phyloP scores from a whole-genome alignment of 2,888 invertebrate genomes.

The Oscheius sp. region DNA sequence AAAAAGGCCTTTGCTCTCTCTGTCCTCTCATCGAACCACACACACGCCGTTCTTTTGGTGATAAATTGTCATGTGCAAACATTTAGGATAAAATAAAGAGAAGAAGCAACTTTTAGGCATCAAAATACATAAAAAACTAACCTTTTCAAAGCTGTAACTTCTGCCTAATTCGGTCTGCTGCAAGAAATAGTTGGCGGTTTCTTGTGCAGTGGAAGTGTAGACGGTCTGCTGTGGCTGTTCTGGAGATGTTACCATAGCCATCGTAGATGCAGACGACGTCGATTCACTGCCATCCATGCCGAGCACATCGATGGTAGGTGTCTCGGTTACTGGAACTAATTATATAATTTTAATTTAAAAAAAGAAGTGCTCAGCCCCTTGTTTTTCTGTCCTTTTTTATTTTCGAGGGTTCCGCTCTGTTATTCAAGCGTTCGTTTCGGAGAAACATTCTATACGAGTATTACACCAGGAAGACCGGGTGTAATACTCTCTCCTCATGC shows the following conservation, averaged over 20 bases:
- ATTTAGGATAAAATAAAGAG: background rate
- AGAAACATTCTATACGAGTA: too few relatives aligned
- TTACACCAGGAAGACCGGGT: too few relatives aligned
- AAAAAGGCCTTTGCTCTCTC: background rate
- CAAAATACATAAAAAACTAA: background rate
- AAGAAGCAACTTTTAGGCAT: constrained; percentile 1
- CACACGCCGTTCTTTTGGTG: too few relatives aligned
- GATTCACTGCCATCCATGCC: constrained; percentile 70
- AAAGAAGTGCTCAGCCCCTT: background rate
- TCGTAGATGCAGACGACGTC: constrained; percentile 68
- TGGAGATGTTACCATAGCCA: constrained; percentile 47
- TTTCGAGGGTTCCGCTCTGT: too few relatives aligned
- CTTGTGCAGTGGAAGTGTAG: constrained; percentile 11
- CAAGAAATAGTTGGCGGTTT: constrained; percentile 26
- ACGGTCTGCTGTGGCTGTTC: constrained; percentile 23
- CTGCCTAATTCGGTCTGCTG: constrained; percentile 28
- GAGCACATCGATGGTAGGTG: constrained; percentile 60
- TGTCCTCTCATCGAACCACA: constrained; percentile 5
- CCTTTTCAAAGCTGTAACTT: constrained; percentile 28
- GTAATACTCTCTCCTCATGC: background rate
- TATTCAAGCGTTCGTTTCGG: too few relatives aligned
- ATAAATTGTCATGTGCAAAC: constrained; percentile 15
- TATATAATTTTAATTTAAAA: constrained; percentile 1
- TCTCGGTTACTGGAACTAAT: constrained; percentile 35
- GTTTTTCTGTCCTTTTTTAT: background rate